Evolutionary conservation across 2,797 vertebrate species (phyloP), one percentile per base, ranked within the genome.

Genomic region (Malurus splendens): DNA sequence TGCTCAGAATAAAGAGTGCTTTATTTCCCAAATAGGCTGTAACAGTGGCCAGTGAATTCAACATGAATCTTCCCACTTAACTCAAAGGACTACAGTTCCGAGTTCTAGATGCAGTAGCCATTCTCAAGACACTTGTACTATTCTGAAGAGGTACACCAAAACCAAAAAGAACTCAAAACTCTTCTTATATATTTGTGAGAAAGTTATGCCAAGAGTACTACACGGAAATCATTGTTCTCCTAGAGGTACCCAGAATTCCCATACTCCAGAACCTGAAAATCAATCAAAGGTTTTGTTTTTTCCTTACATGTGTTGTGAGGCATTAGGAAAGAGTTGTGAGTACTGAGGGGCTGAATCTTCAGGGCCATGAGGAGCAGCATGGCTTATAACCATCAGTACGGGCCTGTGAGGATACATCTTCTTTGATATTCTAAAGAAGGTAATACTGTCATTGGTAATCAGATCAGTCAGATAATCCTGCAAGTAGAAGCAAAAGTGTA

Each of bases 391-490:
- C 98, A 99, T 98, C 89, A 99, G 88, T 4, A 99, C 98, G 0
- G 99, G 99, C 16, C 99, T 96, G 94, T 99, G 98, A 9, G 99
- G 99, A 91, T 98, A 99, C 90, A 98, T 97, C 83, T 98, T 98
- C 97, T 99, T 99, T 3, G 99, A 99, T 4, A 97, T 96, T 76
- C 98, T 98, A 97, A 99, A 99, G 94, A 98, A 99, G 47, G 94
- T 97, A 87, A 99, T 96, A 48, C 98, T 99, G 97, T 99, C 97
- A 4, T 98, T 98, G 59, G 99, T 99, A 95, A 99, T 99, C 94
- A 99, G 98, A 96, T 99, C 98, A 2, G 99, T 99, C 94, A 99
- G 96, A 96, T 99, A 99, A 96, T 99, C 99, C 99, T 99, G 97
- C 71, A 93, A 90, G 52, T 17, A 93, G 56, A 90, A 91, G 74